phyloP scores from a whole-genome alignment of 1,140 invertebrate species.

The Drosophila ironensis region DNA sequence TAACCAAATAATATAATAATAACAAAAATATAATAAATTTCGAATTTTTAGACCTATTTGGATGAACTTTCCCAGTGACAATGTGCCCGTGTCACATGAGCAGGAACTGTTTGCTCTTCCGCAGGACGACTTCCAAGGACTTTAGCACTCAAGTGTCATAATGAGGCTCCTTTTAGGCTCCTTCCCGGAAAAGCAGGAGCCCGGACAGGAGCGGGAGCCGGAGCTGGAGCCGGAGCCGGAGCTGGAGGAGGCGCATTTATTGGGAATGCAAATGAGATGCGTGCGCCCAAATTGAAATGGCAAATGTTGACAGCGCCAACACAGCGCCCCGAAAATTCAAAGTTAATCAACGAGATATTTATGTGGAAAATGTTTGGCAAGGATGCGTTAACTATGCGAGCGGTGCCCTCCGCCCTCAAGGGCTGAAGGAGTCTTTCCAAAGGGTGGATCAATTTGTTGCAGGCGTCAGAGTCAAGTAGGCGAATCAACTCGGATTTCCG shows the following conservation, averaged over 20 bases:
- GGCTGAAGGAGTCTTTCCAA: no score
- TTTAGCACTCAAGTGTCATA: conserved; percentile 41
- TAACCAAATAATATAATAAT: no score
- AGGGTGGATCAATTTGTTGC: conserved; percentile 27
- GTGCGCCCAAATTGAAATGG: conserved; percentile 59
- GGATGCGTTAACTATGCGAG: conserved; percentile 34
- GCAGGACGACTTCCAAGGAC: no score
- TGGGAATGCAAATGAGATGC: conserved; percentile 58
- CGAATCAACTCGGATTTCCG: background rate
- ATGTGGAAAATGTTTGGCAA: conserved; percentile 33
- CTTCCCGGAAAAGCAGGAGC: background rate
- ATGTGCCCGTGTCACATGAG: no score
- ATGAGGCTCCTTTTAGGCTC: conserved; percentile 18
- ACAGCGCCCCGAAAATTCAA: conserved; percentile 39
- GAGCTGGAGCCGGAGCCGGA: no score
- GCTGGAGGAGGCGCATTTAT: conserved; percentile 33
- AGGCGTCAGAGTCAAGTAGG: background rate
- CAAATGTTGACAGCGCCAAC: conserved; percentile 55
- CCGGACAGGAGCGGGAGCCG: no score
- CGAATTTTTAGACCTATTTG: no score
- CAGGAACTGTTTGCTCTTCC: no score
- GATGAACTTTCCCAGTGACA: no score
- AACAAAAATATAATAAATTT: no score
- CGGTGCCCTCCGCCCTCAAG: background rate
- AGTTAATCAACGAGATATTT: conserved; percentile 64